Evolutionary conservation across 2,888 invertebrate species (phyloP).

Genomic region (Acheta domesticus): DNA sequence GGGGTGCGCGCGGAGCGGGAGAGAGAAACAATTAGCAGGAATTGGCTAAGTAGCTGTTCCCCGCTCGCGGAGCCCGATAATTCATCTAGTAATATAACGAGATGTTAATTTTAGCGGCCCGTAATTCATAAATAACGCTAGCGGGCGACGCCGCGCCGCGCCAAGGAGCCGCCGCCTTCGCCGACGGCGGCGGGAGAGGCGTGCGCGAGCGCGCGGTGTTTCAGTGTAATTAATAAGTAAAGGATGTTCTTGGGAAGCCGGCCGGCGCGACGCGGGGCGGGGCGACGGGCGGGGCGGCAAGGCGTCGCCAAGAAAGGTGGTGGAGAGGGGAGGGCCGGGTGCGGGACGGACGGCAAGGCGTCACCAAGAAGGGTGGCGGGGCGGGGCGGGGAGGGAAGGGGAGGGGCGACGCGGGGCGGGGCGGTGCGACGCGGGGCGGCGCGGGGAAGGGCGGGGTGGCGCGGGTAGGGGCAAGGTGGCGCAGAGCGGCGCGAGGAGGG

Average conservation of each 20-base stretch:
- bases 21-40: constrained; percentile 32
- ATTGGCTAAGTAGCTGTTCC: constrained; percentile 31
- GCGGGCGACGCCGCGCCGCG: background rate
- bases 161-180: background rate
- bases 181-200: background rate
- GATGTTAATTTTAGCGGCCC: constrained; percentile 30
- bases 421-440: too few species aligned
- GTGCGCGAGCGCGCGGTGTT: constrained; percentile 23
- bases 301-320: background rate
- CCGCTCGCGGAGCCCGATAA: constrained; percentile 28
- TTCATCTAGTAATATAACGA: constrained; percentile 28
- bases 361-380: too few species aligned
- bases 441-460: too few species aligned
- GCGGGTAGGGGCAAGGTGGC: too few species aligned
- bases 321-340: too few species aligned
- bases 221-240: constrained; percentile 32
- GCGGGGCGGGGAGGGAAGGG: too few species aligned
- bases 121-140: constrained; percentile 31
- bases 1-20: constrained; percentile 24
- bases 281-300: too few species aligned
- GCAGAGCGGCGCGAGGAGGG: too few species aligned
- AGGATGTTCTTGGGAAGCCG: constrained; percentile 21
- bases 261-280: background rate
- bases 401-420: too few species aligned
- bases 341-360: too few species aligned